phyloP scores from a whole-genome alignment of 2,888 invertebrate species.

The Erebia epiphron region DNA sequence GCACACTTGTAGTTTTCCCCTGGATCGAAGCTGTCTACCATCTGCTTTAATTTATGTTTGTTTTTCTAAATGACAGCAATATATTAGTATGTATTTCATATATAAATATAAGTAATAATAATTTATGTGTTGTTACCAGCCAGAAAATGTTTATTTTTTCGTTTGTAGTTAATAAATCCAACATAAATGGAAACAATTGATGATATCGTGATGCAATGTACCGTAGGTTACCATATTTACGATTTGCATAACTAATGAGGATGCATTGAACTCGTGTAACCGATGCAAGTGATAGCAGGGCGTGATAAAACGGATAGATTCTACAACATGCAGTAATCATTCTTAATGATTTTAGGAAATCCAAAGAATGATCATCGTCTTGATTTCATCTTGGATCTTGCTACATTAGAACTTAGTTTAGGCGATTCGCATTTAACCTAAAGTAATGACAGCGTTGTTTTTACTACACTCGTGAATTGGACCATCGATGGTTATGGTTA shows the following conservation, averaged over 20 bases:
- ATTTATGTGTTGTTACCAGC: too few relatives aligned
- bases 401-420: too few relatives aligned
- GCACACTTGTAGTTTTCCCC: not conserved
- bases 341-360: slow-evolving; percentile 30
- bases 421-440: too few relatives aligned
- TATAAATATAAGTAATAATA: too few relatives aligned
- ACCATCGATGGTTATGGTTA: too few relatives aligned
- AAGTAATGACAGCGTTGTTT: too few relatives aligned
- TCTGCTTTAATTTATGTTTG: not conserved
- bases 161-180: slow-evolving; percentile 3
- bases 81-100: too few relatives aligned
- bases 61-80: too few relatives aligned
- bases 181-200: slow-evolving; percentile 38
- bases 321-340: slow-evolving; percentile 29
- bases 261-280: slow-evolving; percentile 24
- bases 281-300: slow-evolving; percentile 26
- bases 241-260: slow-evolving; percentile 30
- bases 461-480: too few relatives aligned
- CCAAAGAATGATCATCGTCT: slow-evolving; percentile 32
- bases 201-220: slow-evolving; percentile 27
- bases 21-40: not conserved
- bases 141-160: not conserved
- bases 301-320: slow-evolving; percentile 28
- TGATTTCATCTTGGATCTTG: slow-evolving; percentile 30
- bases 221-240: slow-evolving; percentile 29